Percentiles rank a stretch among this genome's conserved stretches.
phyloP scores from a whole-genome alignment of 2,113 vertebrate species.

The Tichodroma muraria region DNA sequence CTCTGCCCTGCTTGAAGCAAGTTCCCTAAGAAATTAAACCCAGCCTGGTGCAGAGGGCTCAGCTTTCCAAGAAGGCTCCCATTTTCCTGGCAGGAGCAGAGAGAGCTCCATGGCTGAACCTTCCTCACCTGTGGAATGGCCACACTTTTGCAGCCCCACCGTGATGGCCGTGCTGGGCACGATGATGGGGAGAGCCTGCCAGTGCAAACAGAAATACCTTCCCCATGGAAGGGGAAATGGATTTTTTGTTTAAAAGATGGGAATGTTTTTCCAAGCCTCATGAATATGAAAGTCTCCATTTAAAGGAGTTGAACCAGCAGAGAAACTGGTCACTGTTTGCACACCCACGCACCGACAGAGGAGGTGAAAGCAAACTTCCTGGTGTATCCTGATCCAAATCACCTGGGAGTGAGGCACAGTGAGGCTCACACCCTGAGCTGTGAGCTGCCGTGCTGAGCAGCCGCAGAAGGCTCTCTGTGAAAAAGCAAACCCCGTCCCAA shows the following conservation, averaged over 20 bases:
- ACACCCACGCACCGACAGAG: constrained; percentile 45
- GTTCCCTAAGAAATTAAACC: not conserved
- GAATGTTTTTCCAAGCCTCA: constrained; percentile 58
- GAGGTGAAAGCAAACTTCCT: constrained; percentile 67
- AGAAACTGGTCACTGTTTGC: constrained; percentile 56
- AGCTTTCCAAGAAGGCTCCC: not conserved
- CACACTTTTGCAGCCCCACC: not conserved
- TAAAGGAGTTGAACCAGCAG: constrained; percentile 18
- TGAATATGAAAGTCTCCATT: constrained; percentile 69
- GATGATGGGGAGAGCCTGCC: not conserved
- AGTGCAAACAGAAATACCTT: constrained; percentile 34
- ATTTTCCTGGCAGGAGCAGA: not conserved
- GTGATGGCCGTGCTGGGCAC: not conserved
- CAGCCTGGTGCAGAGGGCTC: not conserved
- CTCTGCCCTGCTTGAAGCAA: not conserved
- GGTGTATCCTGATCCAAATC: constrained; percentile 45
- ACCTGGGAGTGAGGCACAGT: constrained; percentile 27
- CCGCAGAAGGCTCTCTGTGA: constrained; percentile 16
- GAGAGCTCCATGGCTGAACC: not conserved
- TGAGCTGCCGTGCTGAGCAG: not conserved
- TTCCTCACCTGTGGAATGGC: not conserved
- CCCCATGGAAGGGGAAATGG: constrained; percentile 30
- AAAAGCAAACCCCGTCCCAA: constrained; percentile 13
- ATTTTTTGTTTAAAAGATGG: constrained; percentile 46
- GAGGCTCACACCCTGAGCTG: not conserved